Evolutionary conservation across 2,797 vertebrate species (phyloP).

Genomic region (Lates japonicus): DNA sequence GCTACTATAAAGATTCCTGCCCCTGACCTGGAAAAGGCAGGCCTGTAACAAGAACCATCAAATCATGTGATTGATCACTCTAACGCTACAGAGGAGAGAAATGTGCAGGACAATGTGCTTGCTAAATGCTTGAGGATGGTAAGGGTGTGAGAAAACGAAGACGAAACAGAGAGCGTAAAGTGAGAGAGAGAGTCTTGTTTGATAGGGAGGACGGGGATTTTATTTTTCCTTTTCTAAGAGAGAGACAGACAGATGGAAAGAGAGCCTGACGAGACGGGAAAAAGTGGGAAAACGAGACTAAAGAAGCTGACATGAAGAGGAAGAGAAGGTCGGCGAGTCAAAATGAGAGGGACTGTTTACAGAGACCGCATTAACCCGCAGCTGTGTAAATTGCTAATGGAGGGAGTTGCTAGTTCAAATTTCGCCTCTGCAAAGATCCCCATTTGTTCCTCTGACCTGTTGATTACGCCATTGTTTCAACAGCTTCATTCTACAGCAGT

Average conservation of each 20-base stretch:
- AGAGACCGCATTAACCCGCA: slow-evolving; percentile 70
- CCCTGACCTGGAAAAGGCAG: slow-evolving; percentile 80
- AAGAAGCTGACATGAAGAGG: slow-evolving; percentile 53
- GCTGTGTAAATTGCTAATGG: slow-evolving; percentile 59
- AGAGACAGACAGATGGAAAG: slow-evolving; percentile 71
- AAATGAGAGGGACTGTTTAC: slow-evolving; percentile 54
- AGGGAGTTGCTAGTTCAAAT: slow-evolving; percentile 17
- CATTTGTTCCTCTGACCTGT: slow-evolving; percentile 29
- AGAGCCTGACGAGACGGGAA: slow-evolving; percentile 31
- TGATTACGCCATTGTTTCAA: slow-evolving; percentile 57
- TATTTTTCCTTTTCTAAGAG: slow-evolving; percentile 44
- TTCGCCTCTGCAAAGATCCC: slow-evolving; percentile 2
- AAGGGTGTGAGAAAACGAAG: slow-evolving; percentile 78
- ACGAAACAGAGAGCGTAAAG: slow-evolving; percentile 48
- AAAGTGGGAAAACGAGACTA: slow-evolving; percentile 24
- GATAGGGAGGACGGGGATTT: slow-evolving; percentile 24
- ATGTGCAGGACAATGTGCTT: slow-evolving; percentile 80
- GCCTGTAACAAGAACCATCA: slow-evolving; percentile 85
- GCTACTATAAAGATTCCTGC: slow-evolving; percentile 82
- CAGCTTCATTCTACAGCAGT: slow-evolving; percentile 43
- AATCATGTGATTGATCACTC: slow-evolving; percentile 81
- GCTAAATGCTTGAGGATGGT: slow-evolving; percentile 76
- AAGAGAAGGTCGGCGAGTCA: slow-evolving; percentile 52
- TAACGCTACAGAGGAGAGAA: slow-evolving; percentile 59
- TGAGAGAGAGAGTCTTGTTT: slow-evolving; percentile 60